A percentile compares a stretch with the other conserved stretches of the same genome.
These are phyloP conservation scores for Rhabditophanes sp. DNA, from an alignment of 2,888 invertebrate species.

Conservation along the genomic window DNA sequence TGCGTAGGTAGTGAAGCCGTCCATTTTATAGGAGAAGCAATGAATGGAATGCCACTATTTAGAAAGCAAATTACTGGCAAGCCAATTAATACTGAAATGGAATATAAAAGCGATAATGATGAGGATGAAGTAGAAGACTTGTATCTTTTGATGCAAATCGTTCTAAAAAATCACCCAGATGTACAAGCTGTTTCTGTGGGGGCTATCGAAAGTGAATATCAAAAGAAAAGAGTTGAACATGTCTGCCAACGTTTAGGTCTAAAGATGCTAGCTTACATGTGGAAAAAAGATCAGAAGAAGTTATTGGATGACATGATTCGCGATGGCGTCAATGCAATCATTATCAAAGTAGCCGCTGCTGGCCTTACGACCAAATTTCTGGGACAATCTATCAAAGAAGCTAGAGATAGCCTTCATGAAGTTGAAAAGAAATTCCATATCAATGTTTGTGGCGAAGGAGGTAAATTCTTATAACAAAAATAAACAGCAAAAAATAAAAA, in stretches of 20 bases:
- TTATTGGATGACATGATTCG: constrained; percentile 89
- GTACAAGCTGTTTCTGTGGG: constrained; percentile 66
- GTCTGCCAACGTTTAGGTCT: constrained; percentile 70
- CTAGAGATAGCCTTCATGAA: constrained; percentile 4
- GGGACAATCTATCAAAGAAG: constrained; percentile 29
- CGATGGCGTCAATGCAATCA: constrained; percentile 73
- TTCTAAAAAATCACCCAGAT: constrained; percentile 53
- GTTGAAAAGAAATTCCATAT: constrained; percentile 45
- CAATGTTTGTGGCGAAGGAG: constrained; percentile 93
- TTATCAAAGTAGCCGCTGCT: constrained; percentile 85
- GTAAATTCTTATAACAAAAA: too few relatives aligned
- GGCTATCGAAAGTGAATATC: constrained; percentile 94
- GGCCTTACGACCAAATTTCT: constrained; percentile 58
- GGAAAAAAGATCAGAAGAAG: constrained; percentile 82
- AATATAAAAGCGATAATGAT: constrained; percentile 53
- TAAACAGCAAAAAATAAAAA: too few relatives aligned
- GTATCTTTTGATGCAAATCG: constrained; percentile 60
- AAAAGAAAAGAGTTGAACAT: constrained; percentile 65
- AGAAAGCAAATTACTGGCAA: constrained; percentile 66
- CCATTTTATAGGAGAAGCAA: too few relatives aligned
- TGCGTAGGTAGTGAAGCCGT: constrained; percentile 92
- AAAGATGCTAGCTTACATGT: constrained; percentile 75
- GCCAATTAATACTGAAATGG: constrained; percentile 61
- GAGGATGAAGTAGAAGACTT: constrained; percentile 95
- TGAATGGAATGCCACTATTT: constrained; percentile 78